Conservation (phyloP, 2,888 invertebrate species). For the Lasius platythorax region DNA sequence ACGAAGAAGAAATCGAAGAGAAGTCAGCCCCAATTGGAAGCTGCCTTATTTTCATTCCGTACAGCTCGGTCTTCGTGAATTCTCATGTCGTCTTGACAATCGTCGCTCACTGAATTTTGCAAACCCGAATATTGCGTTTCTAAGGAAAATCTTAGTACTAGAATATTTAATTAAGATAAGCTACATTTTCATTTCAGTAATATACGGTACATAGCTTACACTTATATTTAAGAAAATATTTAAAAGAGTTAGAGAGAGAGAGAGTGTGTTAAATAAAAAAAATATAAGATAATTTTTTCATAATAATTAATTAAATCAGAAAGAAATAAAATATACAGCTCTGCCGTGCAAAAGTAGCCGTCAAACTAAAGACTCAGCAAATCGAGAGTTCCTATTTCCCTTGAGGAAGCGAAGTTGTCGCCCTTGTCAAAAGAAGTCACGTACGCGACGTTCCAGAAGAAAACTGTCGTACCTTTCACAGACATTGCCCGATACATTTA, state of each 20-base stretch:
- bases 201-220: background rate
- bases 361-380: background rate
- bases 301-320: background rate
- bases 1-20: slow-evolving; percentile 40
- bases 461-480: slow-evolving; percentile 60
- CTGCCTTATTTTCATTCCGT: slow-evolving; percentile 16
- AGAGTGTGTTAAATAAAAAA: background rate
- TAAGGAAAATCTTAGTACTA: background rate
- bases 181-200: background rate
- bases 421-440: slow-evolving; percentile 58
- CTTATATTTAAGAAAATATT: background rate
- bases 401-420: slow-evolving; percentile 14
- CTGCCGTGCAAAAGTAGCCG: background rate
- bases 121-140: background rate
- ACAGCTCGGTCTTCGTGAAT: background rate
- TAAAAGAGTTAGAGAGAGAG: background rate
- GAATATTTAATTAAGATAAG: background rate
- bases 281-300: background rate
- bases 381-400: slow-evolving; percentile 17
- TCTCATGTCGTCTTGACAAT: background rate
- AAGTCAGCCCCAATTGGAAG: background rate
- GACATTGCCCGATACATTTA: slow-evolving; percentile 64
- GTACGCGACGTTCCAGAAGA: slow-evolving; percentile 60
- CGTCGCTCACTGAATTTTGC: background rate
- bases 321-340: background rate